phyloP scores from a whole-genome alignment of 1,140 invertebrate species.

The Drosophila pseudoananassae region DNA sequence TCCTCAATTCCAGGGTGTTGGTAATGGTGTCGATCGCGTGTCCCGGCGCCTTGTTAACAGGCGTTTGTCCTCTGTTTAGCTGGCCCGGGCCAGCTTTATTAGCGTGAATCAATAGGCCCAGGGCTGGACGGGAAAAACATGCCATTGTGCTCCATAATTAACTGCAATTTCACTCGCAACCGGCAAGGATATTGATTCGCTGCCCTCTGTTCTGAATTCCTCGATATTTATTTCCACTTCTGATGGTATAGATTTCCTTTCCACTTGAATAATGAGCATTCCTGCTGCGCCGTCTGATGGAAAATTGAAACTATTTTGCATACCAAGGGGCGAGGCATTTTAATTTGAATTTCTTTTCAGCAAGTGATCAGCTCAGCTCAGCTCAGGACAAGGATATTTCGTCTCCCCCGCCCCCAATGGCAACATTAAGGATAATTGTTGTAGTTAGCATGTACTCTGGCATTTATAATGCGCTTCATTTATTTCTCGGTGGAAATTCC shows the following conservation, averaged over 20 bases:
- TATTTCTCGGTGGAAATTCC: conserved; percentile 56
- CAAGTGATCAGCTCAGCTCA: conserved; percentile 72
- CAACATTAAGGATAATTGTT: conserved; percentile 81
- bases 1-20: conserved; percentile 17
- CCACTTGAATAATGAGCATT: conserved; percentile 75
- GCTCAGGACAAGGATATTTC: conserved; percentile 25
- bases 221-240: conserved; percentile 9
- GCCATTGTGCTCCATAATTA: conserved; percentile 53
- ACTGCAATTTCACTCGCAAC: conserved; percentile 61
- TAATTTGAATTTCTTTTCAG: conserved; percentile 80
- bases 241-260: conserved; percentile 17
- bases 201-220: conserved; percentile 23
- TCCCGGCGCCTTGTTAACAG: conserved; percentile 63
- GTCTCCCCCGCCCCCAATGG: conserved; percentile 52
- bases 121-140: conserved; percentile 11
- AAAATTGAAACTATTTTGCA: conserved; percentile 82
- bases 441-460: conserved; percentile 80
- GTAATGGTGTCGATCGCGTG: conserved; percentile 63
- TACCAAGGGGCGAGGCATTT: conserved; percentile 69
- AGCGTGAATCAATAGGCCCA: conserved; percentile 72
- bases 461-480: conserved; percentile 81
- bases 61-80: conserved; percentile 68
- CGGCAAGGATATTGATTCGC: conserved; percentile 50
- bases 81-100: conserved; percentile 48
- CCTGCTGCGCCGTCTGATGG: conserved; percentile 49